phyloP scores from a whole-genome alignment of 2,113 vertebrate species.

The Morone chrysops region DNA sequence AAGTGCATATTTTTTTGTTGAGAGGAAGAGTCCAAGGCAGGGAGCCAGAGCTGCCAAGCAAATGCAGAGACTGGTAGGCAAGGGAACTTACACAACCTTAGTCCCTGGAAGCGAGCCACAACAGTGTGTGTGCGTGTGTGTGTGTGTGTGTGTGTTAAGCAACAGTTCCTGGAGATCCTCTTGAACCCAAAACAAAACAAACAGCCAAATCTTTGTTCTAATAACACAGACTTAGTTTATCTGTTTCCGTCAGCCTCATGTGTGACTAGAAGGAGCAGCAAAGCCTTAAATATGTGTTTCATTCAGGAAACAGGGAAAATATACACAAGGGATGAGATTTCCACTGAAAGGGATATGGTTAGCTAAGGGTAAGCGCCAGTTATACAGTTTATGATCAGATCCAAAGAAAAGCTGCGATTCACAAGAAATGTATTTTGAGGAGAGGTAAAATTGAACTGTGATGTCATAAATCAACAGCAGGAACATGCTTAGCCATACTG shows the following conservation, averaged over 20 bases:
- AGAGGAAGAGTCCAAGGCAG: background rate
- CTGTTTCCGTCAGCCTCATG: constrained; percentile 3
- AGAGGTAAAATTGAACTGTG: background rate
- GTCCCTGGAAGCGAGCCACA: constrained; percentile 34
- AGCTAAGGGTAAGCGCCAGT: too few relatives aligned
- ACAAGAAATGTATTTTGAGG: constrained; percentile 11
- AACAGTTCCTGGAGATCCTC: constrained; percentile 67
- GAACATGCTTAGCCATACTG: background rate
- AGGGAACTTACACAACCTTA: constrained; percentile 36
- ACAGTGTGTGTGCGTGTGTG: constrained; percentile 20
- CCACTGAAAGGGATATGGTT: background rate
- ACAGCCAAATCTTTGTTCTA: constrained; percentile 52
- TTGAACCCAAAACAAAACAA: constrained; percentile 64
- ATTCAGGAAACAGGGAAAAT: constrained; percentile 4
- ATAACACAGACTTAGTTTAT: constrained; percentile 45
- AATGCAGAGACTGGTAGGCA: constrained; percentile 22
- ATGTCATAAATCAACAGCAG: constrained; percentile 15
- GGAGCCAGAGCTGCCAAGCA: background rate
- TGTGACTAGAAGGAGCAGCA: constrained; percentile 13
- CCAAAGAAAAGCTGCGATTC: background rate
- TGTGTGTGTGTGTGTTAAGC: constrained; percentile 36
- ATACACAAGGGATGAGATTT: background rate
- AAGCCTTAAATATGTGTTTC: background rate
- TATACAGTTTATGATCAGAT: background rate
- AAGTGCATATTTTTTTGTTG: background rate